phyloP scores from a whole-genome alignment of 1,140 invertebrate genomes.

The Leptopilina boulardi region DNA sequence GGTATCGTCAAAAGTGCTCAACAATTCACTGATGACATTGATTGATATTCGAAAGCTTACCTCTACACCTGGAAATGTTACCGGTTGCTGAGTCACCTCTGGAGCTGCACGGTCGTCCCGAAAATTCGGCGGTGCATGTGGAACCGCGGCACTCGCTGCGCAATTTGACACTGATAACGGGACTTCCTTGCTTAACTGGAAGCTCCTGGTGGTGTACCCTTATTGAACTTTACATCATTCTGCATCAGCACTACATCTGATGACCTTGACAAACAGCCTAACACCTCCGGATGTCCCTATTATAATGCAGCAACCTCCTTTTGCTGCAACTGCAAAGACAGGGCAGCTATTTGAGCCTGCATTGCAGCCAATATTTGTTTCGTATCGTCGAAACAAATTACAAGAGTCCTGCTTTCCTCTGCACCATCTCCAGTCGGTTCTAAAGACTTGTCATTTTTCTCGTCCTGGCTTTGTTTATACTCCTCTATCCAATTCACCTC shows the following conservation, averaged over 20 bases:
- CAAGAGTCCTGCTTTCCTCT: background rate
- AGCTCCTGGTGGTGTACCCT: background rate
- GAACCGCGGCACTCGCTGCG: background rate
- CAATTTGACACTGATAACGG: background rate
- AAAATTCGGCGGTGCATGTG: background rate
- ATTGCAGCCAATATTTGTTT: background rate
- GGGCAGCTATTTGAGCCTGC: background rate
- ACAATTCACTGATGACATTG: constrained; percentile 12
- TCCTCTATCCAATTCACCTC: background rate
- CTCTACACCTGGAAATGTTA: background rate
- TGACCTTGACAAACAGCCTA: background rate
- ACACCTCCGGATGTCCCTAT: background rate
- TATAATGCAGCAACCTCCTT: background rate
- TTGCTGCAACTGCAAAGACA: background rate
- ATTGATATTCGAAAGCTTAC: constrained; percentile 5
- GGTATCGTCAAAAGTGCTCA: constrained; percentile 13
- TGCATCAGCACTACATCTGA: background rate
- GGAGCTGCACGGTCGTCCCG: background rate
- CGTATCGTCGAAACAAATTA: background rate
- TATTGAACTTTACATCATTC: background rate
- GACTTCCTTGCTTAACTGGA: background rate
- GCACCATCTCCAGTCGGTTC: background rate
- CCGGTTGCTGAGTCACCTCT: background rate
- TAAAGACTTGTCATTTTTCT: background rate
- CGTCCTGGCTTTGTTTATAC: background rate